Conservation (phyloP, 2,113 vertebrate species). For the Climacteris rufus region DNA sequence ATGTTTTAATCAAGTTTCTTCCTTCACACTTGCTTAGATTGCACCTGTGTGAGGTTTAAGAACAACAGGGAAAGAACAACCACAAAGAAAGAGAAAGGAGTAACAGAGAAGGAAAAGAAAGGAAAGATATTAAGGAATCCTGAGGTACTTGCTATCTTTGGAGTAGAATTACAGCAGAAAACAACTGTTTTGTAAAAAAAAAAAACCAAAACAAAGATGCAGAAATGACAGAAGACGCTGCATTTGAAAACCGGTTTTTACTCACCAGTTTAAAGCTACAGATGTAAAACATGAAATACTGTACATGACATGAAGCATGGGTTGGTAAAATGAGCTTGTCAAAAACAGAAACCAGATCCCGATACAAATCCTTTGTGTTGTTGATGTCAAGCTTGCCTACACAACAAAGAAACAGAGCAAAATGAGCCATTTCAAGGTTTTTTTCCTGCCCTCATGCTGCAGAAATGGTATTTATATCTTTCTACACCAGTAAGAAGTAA, state of each 20-base stretch:
- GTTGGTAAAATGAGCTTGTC: conserved; percentile 94
- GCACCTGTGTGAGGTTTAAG: neutral
- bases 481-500: neutral
- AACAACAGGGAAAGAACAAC: neutral
- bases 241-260: neutral
- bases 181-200: neutral
- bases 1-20: neutral
- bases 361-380: conserved; percentile 86
- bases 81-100: neutral
- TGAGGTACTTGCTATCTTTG: neutral
- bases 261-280: conserved; percentile 95
- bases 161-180: neutral
- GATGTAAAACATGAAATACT: conserved; percentile 91
- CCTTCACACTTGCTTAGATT: neutral
- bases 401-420: neutral
- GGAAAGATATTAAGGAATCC: neutral
- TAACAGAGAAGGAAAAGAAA: neutral
- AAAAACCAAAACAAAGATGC: neutral
- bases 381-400: conserved; percentile 80
- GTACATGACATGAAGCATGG: conserved; percentile 91
- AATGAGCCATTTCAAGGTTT: neutral
- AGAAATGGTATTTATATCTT: neutral
- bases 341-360: conserved; percentile 84
- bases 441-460: neutral
- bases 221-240: neutral